Conservation (phyloP, 2,113 vertebrate species). For the Ceratotherium simum region DNA sequence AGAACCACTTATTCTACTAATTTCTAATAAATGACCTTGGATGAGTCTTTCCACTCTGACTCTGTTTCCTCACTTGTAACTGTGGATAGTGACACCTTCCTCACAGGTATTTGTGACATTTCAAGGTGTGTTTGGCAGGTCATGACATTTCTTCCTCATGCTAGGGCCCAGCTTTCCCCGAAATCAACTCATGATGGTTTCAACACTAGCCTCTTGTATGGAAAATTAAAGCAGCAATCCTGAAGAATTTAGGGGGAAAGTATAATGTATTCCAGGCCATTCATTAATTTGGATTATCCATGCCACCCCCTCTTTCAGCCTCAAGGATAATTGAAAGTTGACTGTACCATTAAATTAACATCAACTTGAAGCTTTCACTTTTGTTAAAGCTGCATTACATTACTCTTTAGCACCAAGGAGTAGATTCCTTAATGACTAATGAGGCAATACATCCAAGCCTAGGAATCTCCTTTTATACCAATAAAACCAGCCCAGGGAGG, state of each 20-base stretch:
- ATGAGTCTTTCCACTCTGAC: neutral
- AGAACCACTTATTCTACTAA: neutral
- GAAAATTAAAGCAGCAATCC: neutral
- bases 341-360: neutral
- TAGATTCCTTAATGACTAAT: neutral
- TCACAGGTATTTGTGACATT: neutral
- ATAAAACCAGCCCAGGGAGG: neutral
- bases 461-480: neutral
- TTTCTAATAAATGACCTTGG: neutral
- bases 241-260: neutral
- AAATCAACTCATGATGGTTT: neutral
- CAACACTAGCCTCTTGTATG: neutral
- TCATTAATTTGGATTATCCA: neutral
- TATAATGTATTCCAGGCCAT: neutral
- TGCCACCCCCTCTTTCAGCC: neutral
- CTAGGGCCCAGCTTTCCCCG: neutral
- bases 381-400: neutral
- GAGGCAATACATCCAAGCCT: neutral
- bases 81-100: too few relatives aligned
- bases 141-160: too few relatives aligned
- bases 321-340: neutral
- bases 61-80: neutral
- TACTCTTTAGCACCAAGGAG: neutral
- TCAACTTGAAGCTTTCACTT: neutral
- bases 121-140: neutral